Base-by-base conservation (phyloP, 64 coral and sea anemone species). In the Porites lutea region DNA sequence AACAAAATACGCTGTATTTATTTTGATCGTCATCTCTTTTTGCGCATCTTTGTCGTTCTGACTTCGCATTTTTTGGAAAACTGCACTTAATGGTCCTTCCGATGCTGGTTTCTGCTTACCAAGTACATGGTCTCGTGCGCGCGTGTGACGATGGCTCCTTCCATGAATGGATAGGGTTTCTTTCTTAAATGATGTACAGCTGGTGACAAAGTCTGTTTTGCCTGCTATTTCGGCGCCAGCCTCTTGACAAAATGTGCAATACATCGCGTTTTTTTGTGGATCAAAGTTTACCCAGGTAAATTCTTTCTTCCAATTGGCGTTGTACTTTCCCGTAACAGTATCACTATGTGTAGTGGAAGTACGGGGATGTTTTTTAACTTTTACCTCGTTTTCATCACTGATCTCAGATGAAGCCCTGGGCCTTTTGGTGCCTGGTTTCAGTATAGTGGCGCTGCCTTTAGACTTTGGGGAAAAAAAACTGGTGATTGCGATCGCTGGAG, bases 221-320 rank as follows among this genome's bases (percentile, higher is more conserved):
- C 83, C 83, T 69, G 83, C 83, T 68, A 86, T 86, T 86, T 86
- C 37, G 83, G 83, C 83, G 61, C 83, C 83, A 86, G 83, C 83
- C 83, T 86, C 83, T 68, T 86, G 22, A 86, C 83, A 86, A 71
- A 69, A 86, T 70, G 83, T 69, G 83, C 83, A 71, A 86, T 86
- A 85, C 57, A 62, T 65, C 27, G 57, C 21, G 62, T 44, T 86
- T 86, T 86, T 86, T 63, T 82, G 46, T 20, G 19, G 79, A 60
- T 19, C 52, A 13, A 82, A 82, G 52, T 82, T 82, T 82, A 82
- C 49, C 79, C 79, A 82, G 49, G 79, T 82, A 82, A 82, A 82
- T 82, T 82, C 79, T 82, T 82, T 82, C 51, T 82, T 18, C 57
- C 79, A 82, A 60, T 21, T 60, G 79, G 18, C n/a, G 79, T 82